Conservation (phyloP, 2,113 vertebrate species). For the Amblyornis subalaris region DNA sequence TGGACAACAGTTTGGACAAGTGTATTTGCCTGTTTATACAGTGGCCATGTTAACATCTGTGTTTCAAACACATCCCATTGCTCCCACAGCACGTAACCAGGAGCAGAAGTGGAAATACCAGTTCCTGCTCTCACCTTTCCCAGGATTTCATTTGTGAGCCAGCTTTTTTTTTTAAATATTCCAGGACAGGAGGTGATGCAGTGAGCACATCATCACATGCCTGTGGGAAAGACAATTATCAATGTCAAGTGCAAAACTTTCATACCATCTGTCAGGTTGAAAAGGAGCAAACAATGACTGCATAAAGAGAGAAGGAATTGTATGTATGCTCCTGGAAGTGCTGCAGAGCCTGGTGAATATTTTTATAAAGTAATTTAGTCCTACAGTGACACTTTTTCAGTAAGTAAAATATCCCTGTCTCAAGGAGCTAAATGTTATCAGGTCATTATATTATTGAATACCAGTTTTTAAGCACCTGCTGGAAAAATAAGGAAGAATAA, state of each 20-base stretch:
- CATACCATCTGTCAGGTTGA: not conserved
- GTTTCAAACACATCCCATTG: not conserved
- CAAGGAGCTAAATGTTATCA: not conserved
- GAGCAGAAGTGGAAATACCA: not conserved
- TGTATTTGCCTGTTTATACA: not conserved
- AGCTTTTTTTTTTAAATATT: not conserved
- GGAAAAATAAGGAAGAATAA: not conserved
- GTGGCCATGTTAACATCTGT: rapidly evolving
- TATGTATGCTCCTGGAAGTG: not conserved
- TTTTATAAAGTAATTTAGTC: not conserved
- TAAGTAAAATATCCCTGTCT: not conserved
- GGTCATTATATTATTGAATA: not conserved
- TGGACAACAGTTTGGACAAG: not conserved
- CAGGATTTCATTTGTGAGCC: not conserved
- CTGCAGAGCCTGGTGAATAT: not conserved
- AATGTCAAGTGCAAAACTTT: not conserved
- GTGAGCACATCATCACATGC: not conserved
- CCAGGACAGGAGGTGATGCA: not conserved
- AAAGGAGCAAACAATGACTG: not conserved
- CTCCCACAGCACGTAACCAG: not conserved
- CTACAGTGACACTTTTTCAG: not conserved
- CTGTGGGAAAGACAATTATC: not conserved
- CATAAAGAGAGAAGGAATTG: not conserved
- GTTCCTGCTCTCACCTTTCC: slow-evolving; percentile 14
- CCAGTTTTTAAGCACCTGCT: not conserved